Evolutionary conservation across 2,888 invertebrate genomes (phyloP), one percentile per base, ranked within the genome.

Genomic region (Agrotis exclamationis): DNA sequence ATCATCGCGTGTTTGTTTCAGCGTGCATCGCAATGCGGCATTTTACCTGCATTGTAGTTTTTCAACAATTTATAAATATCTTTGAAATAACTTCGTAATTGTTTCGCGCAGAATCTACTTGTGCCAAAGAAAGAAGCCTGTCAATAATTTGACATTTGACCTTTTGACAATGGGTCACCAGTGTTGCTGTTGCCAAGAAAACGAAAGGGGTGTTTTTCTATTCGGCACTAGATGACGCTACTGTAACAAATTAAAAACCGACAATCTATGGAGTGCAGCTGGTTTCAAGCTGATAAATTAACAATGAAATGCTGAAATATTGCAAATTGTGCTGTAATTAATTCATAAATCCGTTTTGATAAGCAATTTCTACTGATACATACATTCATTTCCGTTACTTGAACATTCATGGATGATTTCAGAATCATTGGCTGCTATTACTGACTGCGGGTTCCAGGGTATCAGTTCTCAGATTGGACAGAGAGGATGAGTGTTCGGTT

Each of bases 1-100:
- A 87, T 82, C 79, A 86, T 84, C 79, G 82, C 85, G 75, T 86
- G 85, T 86, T 88, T 85, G 80, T 88, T 87, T 79, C 83, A 85
- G 79, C 87, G 86, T 90, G 89, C 91, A 93, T 93, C 92, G 93
- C 95, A 95, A 89, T 96, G 96, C 96, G 93, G 95, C 90, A 95
- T 95, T 95, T 95, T 95, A 93, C 93, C 96, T 94, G 96, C 95
- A 96, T 90, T 90, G 90, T 87, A 90, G 86, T 87, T 90, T 91
- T 90, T 90, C 84, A 82, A 87, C 87, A 89, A 90, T 88, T 88
- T 91, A 88, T 89, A 90, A 90, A 90, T 91, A 90, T 87, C 90
- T 90, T 86, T 82, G 69, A 80, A 79, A 75, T 81, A 83, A 79
- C 73, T 76, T 81, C 79, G 62, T 62, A 73, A 76, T 64, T 33